phyloP scores from a whole-genome alignment of 1,140 invertebrate species.

The Zaprionus ornatus region DNA sequence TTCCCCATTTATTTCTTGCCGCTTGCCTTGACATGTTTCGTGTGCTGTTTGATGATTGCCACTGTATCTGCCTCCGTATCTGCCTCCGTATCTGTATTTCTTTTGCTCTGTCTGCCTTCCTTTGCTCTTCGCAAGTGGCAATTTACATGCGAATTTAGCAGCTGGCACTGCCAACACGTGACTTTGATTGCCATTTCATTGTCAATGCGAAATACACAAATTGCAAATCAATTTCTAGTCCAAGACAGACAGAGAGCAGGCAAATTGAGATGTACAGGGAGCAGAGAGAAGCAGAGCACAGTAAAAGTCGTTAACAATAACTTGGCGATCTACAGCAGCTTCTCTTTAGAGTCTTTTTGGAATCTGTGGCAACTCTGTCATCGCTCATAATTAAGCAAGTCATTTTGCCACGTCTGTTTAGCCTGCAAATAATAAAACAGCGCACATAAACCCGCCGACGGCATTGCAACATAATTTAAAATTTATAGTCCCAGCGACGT shows the following conservation, averaged over 20 bases:
- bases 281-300: background rate
- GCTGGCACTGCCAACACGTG: constrained; percentile 68
- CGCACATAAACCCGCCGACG: constrained; percentile 11
- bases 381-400: constrained; percentile 47
- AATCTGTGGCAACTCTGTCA: background rate
- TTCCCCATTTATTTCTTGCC: background rate
- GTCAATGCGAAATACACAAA: constrained; percentile 69
- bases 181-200: constrained; percentile 80
- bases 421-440: constrained; percentile 20
- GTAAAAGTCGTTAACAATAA: background rate
- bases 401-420: constrained; percentile 16
- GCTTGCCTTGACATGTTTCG: constrained; percentile 53
- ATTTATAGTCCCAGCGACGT: constrained; percentile 33
- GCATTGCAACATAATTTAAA: constrained; percentile 50
- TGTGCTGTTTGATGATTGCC: constrained; percentile 17
- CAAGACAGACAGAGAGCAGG: background rate
- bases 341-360: background rate
- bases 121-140: constrained; percentile 37
- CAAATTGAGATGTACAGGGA: background rate
- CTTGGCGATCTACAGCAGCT: background rate
- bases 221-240: constrained; percentile 55
- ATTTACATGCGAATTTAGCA: constrained; percentile 70
- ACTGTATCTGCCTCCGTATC: background rate
- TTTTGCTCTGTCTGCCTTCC: constrained; percentile 8
- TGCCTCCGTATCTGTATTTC: constrained; percentile 11